phyloP scores from a whole-genome alignment of 2,797 vertebrate genomes.

The Pyrocephalus nanus region DNA sequence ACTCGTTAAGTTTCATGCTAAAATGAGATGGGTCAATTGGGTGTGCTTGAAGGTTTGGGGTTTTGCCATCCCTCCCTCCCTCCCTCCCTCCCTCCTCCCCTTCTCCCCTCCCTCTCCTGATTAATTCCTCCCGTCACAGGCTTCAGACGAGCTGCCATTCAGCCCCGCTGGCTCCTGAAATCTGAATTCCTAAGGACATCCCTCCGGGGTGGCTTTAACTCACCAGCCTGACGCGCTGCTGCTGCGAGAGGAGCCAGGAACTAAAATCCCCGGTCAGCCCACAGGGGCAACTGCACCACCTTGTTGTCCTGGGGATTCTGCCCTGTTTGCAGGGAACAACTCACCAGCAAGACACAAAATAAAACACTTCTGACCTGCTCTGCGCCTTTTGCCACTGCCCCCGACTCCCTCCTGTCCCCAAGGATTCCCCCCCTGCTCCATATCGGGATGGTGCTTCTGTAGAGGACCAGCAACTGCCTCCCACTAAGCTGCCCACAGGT shows the following conservation, averaged over 20 bases:
- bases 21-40: slow-evolving; percentile 74
- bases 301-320: background rate
- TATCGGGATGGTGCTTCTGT: rapidly evolving
- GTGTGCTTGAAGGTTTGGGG: slow-evolving; percentile 67
- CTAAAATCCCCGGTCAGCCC: background rate
- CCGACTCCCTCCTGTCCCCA: rapidly evolving
- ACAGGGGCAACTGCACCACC: background rate
- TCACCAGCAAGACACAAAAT: background rate
- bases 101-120: slow-evolving; percentile 38
- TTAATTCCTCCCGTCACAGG: slow-evolving; percentile 20
- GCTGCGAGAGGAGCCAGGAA: background rate
- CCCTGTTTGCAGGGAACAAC: background rate
- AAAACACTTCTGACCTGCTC: background rate
- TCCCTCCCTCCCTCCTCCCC: background rate
- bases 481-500: background rate
- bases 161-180: background rate
- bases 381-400: background rate
- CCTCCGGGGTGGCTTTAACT: background rate
- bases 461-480: background rate
- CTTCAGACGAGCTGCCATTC: slow-evolving; percentile 28
- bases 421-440: rapidly evolving
- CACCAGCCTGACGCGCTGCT: background rate
- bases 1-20: slow-evolving; percentile 69
- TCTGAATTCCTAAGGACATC: slow-evolving; percentile 15
- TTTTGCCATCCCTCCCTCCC: slow-evolving; percentile 42